Evolutionary conservation across 2,113 vertebrate species (phyloP).

Genomic region (Pedionomus torquatus): DNA sequence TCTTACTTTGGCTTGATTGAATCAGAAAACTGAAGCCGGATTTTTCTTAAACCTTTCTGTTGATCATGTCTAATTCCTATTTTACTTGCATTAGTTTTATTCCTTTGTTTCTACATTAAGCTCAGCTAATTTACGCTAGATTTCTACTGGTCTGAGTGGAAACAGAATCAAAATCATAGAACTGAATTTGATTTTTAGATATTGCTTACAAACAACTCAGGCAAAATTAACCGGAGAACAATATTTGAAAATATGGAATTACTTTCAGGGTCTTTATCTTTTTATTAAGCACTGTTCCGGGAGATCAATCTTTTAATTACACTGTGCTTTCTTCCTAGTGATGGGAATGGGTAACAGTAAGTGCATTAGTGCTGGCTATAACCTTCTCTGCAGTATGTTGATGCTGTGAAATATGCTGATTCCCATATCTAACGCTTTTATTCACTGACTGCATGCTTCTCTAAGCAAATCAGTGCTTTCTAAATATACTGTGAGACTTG

Average conservation of each 20-base stretch:
- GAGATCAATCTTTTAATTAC: constrained; percentile 64
- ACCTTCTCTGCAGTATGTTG: neutral
- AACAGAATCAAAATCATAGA: neutral
- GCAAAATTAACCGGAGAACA: constrained; percentile 54
- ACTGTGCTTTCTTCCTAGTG: neutral
- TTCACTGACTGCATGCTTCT: neutral
- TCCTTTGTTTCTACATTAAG: neutral
- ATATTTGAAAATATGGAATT: constrained; percentile 52
- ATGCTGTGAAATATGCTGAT: neutral
- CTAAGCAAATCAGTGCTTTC: neutral
- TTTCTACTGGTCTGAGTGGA: neutral
- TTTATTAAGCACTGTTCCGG: constrained; percentile 52
- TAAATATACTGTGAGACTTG: neutral
- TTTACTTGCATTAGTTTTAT: neutral
- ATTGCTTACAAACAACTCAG: constrained; percentile 33
- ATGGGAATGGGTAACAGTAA: neutral
- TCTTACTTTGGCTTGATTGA: neutral
- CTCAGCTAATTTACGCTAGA: neutral
- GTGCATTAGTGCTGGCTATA: neutral
- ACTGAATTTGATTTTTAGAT: neutral
- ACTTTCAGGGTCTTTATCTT: neutral
- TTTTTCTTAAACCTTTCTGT: neutral
- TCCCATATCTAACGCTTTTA: neutral
- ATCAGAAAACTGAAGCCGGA: neutral
- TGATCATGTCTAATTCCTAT: neutral